These are phyloP conservation scores for Eurystomus glaucurus DNA, from an alignment of 2,797 vertebrate species.

Conservation along the genomic window DNA sequence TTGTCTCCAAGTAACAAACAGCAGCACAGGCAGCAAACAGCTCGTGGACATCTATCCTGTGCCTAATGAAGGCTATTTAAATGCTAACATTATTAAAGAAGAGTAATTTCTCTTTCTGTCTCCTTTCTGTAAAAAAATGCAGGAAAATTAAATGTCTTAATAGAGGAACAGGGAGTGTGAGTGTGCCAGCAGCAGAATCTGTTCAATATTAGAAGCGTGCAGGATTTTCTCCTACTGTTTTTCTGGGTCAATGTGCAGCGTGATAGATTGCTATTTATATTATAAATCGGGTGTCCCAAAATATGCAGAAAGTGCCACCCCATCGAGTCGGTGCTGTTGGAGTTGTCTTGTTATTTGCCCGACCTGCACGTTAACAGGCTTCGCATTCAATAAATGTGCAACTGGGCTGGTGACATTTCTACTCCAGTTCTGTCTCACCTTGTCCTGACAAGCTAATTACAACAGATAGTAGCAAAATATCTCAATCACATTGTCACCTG, in stretches of 20 bases:
- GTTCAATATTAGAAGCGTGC: neutral
- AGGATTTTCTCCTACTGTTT: neutral
- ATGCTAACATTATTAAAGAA: neutral
- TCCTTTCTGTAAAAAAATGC: neutral
- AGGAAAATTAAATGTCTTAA: neutral
- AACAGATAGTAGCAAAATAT: neutral
- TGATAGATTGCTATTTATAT: neutral
- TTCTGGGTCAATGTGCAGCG: neutral
- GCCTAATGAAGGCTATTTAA: slow-evolving; percentile 19
- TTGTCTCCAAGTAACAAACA: neutral
- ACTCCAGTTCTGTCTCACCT: neutral
- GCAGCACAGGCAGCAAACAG: neutral
- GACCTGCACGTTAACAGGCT: neutral
- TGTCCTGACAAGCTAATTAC: neutral
- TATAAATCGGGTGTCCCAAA: neutral
- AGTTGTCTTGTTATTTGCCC: neutral
- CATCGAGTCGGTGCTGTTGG: neutral
- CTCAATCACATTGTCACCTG: neutral
- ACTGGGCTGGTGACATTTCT: neutral
- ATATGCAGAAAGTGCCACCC: neutral
- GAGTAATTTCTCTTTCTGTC: neutral
- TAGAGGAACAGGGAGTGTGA: neutral
- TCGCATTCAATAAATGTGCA: neutral
- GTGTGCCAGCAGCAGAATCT: neutral
- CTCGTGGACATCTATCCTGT: neutral